These are phyloP conservation scores for Castor canadensis DNA, from an alignment of 2,113 vertebrate genomes.

Conservation along the genomic window DNA sequence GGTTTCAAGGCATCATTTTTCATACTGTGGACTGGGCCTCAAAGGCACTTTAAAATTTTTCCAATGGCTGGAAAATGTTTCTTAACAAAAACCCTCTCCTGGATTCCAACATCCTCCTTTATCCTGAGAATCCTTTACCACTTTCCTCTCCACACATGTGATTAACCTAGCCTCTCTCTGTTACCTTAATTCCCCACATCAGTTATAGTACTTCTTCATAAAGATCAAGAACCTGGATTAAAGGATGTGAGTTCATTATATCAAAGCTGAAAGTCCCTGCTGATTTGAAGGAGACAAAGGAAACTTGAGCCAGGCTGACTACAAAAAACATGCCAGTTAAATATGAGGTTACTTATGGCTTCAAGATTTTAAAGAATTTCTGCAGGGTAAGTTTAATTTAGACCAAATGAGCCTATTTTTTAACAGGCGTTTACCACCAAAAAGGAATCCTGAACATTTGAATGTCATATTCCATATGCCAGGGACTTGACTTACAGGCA, in stretches of 20 bases:
- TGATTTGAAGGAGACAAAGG: background rate
- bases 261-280: background rate
- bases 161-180: background rate
- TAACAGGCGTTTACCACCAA: conserved; percentile 6
- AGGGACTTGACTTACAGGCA: conserved; percentile 30
- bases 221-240: background rate
- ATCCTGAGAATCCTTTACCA: background rate
- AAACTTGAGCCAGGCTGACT: background rate
- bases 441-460: background rate
- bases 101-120: background rate
- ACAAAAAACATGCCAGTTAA: background rate
- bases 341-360: background rate
- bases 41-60: conserved; percentile 29
- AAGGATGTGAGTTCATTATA: background rate
- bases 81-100: background rate
- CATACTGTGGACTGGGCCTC: background rate
- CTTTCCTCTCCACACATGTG: background rate
- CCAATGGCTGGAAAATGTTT: background rate
- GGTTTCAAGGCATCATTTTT: background rate
- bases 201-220: background rate
- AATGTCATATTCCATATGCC: conserved; percentile 34
- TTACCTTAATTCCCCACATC: background rate
- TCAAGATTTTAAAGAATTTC: conserved; percentile 31
- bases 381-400: conserved; percentile 8
- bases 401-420: background rate